Percentiles rank a stretch among this genome's conserved stretches.
These are phyloP conservation scores for Porites rus DNA, from an alignment of 92 coral and sea anemone species.

Conservation along the genomic window DNA sequence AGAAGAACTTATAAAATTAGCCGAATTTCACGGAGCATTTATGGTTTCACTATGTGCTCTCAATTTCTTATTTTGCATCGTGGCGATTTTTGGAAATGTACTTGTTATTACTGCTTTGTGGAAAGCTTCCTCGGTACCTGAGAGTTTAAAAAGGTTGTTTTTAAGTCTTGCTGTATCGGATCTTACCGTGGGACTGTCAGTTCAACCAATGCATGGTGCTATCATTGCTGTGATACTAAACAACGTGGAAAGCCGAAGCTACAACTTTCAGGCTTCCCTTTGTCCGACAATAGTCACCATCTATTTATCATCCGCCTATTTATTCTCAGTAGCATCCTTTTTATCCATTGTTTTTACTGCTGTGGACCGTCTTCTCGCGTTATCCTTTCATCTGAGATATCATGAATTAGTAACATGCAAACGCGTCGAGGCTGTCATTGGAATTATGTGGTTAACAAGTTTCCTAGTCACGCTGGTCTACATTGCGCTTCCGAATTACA, in stretches of 20 bases:
- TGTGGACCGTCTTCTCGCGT: slow-evolving; percentile 58
- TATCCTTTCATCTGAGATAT: slow-evolving; percentile 58
- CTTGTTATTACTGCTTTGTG: slow-evolving; percentile 39
- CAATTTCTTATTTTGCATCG: slow-evolving; percentile 39
- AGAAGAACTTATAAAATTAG: slow-evolving; percentile 18
- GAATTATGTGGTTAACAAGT: slow-evolving; percentile 34
- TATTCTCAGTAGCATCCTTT: slow-evolving; percentile 41
- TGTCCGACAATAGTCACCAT: slow-evolving; percentile 28
- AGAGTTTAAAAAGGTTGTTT: slow-evolving; percentile 39
- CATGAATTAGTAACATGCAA: slow-evolving; percentile 44
- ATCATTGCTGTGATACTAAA: slow-evolving; percentile 19
- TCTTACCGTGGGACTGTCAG: slow-evolving; percentile 49
- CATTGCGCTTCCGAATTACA: slow-evolving; percentile 25
- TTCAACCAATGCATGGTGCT: slow-evolving; percentile 43
- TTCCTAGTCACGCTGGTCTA: background rate
- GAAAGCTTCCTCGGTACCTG: slow-evolving; percentile 40
- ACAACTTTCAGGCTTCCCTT: background rate
- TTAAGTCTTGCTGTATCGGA: slow-evolving; percentile 64
- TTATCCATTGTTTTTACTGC: slow-evolving; percentile 45
- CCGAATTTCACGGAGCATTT: slow-evolving; percentile 10
- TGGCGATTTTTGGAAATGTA: slow-evolving; percentile 43
- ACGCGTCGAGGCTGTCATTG: slow-evolving; percentile 40
- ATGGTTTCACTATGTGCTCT: slow-evolving; percentile 26
- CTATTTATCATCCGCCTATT: slow-evolving; percentile 19
- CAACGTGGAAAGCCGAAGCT: background rate